Conservation (phyloP, 2,797 vertebrate species). For the Tragopan temminckii region DNA sequence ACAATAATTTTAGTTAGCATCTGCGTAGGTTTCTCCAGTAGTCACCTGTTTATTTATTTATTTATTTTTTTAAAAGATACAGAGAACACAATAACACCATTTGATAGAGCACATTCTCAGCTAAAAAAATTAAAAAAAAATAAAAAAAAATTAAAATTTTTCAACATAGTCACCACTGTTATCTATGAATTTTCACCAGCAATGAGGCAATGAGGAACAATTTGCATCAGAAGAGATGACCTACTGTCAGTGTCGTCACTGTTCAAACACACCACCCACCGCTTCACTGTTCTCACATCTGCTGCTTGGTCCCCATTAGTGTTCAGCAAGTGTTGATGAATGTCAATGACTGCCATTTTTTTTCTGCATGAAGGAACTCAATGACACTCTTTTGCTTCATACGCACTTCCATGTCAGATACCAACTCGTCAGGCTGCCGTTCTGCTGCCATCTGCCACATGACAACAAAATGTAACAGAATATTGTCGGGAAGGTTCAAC, state of each 20-base stretch:
- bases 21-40: background rate
- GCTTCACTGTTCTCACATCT: background rate
- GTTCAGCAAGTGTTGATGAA: background rate
- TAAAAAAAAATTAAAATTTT: too few species aligned
- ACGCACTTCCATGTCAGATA: background rate
- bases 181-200: background rate
- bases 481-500: background rate
- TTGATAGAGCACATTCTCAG: too few species aligned
- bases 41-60: too few species aligned
- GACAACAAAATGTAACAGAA: background rate
- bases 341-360: background rate
- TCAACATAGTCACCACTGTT: background rate
- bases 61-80: too few species aligned
- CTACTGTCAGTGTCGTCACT: background rate
- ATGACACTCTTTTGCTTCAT: background rate
- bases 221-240: background rate
- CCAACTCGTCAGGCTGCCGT: background rate
- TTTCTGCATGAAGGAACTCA: background rate
- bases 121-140: too few species aligned
- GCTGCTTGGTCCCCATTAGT: background rate
- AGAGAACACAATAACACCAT: too few species aligned
- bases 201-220: background rate
- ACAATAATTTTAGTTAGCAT: background rate
- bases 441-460: background rate
- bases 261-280: background rate